Evolutionary conservation across 1,140 invertebrate genomes (phyloP).

Genomic region (Meloidogyne hapla): DNA sequence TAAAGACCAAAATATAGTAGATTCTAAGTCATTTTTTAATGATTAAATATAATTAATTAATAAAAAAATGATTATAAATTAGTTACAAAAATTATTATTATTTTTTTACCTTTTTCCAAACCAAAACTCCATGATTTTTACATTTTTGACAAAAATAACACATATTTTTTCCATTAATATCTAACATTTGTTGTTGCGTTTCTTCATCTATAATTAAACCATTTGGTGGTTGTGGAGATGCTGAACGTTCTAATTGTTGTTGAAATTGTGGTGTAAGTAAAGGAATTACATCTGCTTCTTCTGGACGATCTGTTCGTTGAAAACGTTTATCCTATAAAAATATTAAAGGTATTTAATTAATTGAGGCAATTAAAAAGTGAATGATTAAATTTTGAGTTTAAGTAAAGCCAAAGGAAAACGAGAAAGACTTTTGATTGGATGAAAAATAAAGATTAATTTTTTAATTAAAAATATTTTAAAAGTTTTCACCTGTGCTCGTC

Average conservation of each 20-base stretch:
- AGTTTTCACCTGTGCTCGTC: conserved; percentile 46
- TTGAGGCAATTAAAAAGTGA: too few relatives aligned
- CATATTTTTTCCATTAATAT: conserved; percentile 50
- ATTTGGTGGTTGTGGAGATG: conserved; percentile 26
- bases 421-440: too few relatives aligned
- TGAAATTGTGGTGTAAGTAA: conserved; percentile 2
- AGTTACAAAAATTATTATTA: too few relatives aligned
- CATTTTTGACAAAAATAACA: conserved; percentile 63
- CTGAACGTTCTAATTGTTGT: conserved; percentile 21
- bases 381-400: too few relatives aligned
- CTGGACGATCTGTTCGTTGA: conserved; percentile 43
- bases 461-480: too few relatives aligned
- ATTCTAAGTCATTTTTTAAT: too few relatives aligned
- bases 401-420: too few relatives aligned
- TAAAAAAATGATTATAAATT: too few relatives aligned
- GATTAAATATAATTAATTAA: too few relatives aligned
- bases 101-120: conserved; percentile 59
- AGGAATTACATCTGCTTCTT: conserved; percentile 45
- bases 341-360: too few relatives aligned
- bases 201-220: conserved; percentile 11
- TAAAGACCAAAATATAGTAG: too few relatives aligned
- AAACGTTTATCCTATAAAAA: conserved; percentile 54
- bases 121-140: conserved; percentile 56
- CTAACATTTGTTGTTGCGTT: conserved; percentile 5
- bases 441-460: too few relatives aligned